Percentiles rank a stretch among this genome's conserved stretches.
Conservation (phyloP, 2,797 vertebrate genomes). For the Artibeus lituratus region DNA sequence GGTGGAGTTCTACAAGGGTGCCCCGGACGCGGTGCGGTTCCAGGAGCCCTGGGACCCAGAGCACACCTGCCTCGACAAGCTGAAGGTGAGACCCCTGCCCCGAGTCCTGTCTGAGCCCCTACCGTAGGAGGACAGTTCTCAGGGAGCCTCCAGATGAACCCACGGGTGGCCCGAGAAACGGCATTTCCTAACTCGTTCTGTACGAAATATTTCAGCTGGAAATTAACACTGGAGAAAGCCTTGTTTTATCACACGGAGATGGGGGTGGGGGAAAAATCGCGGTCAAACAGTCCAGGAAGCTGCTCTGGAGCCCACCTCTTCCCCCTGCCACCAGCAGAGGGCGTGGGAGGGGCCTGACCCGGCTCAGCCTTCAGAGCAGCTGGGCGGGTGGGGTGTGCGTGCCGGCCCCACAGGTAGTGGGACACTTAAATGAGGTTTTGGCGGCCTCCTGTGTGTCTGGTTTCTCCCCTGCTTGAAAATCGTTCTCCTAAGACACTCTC, state of each 20-base stretch:
- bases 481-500: background rate
- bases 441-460: background rate
- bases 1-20: constrained; percentile 93
- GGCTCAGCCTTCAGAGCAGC: background rate
- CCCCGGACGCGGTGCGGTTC: constrained; percentile 93
- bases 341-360: background rate
- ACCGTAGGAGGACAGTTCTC: no score
- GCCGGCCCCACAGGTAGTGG: fast-evolving
- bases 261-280: background rate
- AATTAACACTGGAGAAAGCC: background rate
- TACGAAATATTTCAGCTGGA: background rate
- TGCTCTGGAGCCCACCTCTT: fast-evolving
- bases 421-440: background rate
- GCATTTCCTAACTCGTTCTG: background rate
- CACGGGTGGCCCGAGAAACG: background rate
- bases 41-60: constrained; percentile 93
- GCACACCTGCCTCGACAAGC: constrained; percentile 94
- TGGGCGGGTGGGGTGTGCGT: background rate
- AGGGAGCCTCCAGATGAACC: background rate
- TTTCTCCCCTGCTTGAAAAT: background rate
- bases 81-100: constrained; percentile 87
- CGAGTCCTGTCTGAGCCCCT: background rate
- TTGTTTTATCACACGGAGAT: background rate
- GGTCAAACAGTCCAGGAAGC: background rate
- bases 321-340: fast-evolving